phyloP scores from a whole-genome alignment of 2,888 invertebrate species.

The Petrolisthes cinctipes region DNA sequence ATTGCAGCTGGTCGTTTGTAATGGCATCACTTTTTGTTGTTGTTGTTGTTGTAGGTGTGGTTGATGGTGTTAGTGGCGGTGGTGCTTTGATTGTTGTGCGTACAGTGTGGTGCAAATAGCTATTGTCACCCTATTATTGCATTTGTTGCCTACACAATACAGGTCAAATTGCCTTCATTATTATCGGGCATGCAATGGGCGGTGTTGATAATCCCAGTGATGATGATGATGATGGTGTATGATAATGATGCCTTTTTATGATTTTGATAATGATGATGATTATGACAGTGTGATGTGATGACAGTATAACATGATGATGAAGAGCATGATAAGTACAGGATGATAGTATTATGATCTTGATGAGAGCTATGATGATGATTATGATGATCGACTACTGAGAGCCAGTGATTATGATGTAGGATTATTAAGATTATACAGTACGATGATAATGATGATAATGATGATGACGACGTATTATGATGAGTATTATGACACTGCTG shows the following conservation, averaged over 20 bases:
- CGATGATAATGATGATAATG: not conserved
- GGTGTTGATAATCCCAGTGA: not conserved
- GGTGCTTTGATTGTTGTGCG: conserved; percentile 2
- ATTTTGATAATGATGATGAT: not conserved
- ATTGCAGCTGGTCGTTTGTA: too few species aligned
- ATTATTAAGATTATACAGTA: not conserved
- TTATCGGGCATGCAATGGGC: not conserved
- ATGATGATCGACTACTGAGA: not conserved
- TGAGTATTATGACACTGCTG: too few species aligned
- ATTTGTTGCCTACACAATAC: not conserved
- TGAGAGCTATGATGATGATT: not conserved
- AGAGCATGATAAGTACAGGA: too few species aligned
- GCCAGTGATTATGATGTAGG: not conserved
- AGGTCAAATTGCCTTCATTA: not conserved
- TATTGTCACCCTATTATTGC: conserved; percentile 3
- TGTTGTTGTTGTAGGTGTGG: not conserved
- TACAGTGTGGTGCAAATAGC: conserved; percentile 10
- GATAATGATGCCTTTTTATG: not conserved
- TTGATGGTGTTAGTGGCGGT: not conserved
- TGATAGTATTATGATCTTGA: too few species aligned
- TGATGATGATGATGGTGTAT: not conserved
- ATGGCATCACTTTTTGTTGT: not conserved
- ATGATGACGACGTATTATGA: not conserved
- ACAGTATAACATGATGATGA: too few species aligned
- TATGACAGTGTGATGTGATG: not conserved